A percentile compares a stretch with the other conserved stretches of the same genome.
These are phyloP conservation scores for Fragum fragum DNA, from an alignment of 2,888 invertebrate species.

Conservation along the genomic window DNA sequence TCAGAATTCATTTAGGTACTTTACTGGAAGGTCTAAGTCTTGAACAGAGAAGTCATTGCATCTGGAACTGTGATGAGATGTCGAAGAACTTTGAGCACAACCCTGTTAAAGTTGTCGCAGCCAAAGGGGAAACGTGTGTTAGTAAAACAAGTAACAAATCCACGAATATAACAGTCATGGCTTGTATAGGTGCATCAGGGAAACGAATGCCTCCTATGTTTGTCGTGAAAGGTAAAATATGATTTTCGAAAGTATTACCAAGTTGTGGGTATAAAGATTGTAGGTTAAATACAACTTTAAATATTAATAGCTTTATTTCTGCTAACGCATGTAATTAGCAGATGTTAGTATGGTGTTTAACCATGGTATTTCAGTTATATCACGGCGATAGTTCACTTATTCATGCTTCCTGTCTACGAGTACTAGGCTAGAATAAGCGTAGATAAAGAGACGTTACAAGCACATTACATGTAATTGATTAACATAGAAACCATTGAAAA, in stretches of 20 bases:
- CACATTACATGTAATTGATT: constrained; percentile 6
- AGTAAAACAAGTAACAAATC: constrained; percentile 36
- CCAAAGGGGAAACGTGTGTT: constrained; percentile 21
- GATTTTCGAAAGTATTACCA: constrained; percentile 6
- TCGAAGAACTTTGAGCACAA: constrained; percentile 35
- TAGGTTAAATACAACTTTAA: constrained; percentile 48
- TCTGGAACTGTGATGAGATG: constrained; percentile 44
- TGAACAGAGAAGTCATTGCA: background rate
- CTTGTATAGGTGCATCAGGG: constrained; percentile 41
- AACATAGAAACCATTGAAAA: constrained; percentile 6
- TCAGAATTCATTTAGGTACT: constrained; percentile 2
- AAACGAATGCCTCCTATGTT: constrained; percentile 54
- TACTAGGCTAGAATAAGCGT: constrained; percentile 6
- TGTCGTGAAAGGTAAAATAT: constrained; percentile 69
- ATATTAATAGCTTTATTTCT: background rate
- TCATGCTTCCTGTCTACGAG: background rate
- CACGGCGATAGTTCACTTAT: constrained; percentile 6
- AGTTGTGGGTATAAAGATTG: constrained; percentile 1
- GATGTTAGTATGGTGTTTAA: constrained; percentile 2
- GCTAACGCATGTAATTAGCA: constrained; percentile 2
- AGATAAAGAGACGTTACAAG: constrained; percentile 1
- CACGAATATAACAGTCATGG: constrained; percentile 41
- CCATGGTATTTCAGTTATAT: constrained; percentile 2
- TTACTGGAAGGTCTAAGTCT: constrained; percentile 17
- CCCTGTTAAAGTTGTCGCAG: constrained; percentile 23